Evolutionary conservation across 1,140 invertebrate genomes (phyloP).

Genomic region (Procambarus clarkii): DNA sequence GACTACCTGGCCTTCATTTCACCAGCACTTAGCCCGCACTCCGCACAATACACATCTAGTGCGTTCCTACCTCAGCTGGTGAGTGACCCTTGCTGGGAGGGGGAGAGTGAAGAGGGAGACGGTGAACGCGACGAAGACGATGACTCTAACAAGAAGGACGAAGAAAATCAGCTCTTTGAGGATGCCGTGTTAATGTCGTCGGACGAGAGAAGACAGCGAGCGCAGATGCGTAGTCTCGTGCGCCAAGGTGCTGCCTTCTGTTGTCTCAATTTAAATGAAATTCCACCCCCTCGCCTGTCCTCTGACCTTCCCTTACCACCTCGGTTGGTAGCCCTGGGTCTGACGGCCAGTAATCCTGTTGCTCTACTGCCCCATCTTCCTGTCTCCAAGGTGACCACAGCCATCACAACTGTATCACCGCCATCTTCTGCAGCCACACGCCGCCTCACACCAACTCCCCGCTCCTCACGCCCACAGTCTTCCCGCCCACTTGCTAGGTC

Average conservation of each 20-base stretch:
- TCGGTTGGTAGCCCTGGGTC: slow-evolving; percentile 42
- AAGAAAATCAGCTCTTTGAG: slow-evolving; percentile 20
- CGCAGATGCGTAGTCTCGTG: slow-evolving; percentile 33
- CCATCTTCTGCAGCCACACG: neutral
- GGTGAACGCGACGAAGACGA: slow-evolving; percentile 15
- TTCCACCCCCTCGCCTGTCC: slow-evolving; percentile 19
- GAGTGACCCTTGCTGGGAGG: neutral
- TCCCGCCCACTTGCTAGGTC: neutral
- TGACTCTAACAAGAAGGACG: neutral
- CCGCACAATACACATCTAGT: neutral
- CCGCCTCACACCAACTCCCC: neutral
- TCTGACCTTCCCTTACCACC: slow-evolving; percentile 54
- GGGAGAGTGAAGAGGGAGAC: slow-evolving; percentile 3
- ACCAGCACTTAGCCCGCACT: neutral
- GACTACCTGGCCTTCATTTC: slow-evolving; percentile 47
- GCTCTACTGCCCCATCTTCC: slow-evolving; percentile 50
- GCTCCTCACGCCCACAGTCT: slow-evolving; percentile 19
- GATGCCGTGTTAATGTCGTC: slow-evolving; percentile 19
- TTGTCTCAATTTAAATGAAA: slow-evolving; percentile 21
- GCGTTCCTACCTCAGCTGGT: too few relatives aligned
- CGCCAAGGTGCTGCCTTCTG: slow-evolving; percentile 58
- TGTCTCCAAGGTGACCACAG: neutral
- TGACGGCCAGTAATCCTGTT: slow-evolving; percentile 34
- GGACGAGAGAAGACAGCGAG: slow-evolving; percentile 22
- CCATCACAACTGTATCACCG: neutral